Conservation (phyloP, 1,140 invertebrate genomes). For the Trichogramma pretiosum region DNA sequence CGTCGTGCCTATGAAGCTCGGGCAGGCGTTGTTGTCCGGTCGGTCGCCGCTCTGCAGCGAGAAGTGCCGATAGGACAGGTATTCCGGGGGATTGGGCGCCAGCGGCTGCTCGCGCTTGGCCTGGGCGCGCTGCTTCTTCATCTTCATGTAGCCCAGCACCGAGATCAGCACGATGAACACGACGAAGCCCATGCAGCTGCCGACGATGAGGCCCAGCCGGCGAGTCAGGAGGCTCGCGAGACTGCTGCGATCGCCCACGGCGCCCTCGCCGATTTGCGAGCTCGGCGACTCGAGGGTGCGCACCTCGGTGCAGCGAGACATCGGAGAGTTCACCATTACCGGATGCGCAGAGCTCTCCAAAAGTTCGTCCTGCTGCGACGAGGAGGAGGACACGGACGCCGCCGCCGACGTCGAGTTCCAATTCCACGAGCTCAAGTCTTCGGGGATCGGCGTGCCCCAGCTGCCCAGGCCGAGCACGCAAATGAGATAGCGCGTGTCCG, state of each 20-base stretch:
- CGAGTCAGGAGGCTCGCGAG: conserved; percentile 59
- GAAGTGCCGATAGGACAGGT: conserved; percentile 64
- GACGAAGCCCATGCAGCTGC: conserved; percentile 74
- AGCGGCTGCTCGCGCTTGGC: conserved; percentile 59
- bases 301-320: conserved; percentile 67
- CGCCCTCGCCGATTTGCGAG: conserved; percentile 51
- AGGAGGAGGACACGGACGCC: neutral
- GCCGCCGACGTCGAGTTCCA: conserved; percentile 43
- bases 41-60: conserved; percentile 48
- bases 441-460: conserved; percentile 45
- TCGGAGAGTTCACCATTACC: conserved; percentile 62
- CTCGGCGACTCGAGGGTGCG: conserved; percentile 64
- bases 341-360: conserved; percentile 50
- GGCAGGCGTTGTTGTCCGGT: conserved; percentile 37
- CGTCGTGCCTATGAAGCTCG: conserved; percentile 40
- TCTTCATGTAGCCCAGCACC: conserved; percentile 73
- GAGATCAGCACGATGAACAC: conserved; percentile 75
- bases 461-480: conserved; percentile 79
- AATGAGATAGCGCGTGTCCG: conserved; percentile 73
- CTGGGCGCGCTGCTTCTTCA: conserved; percentile 70
- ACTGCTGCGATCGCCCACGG: conserved; percentile 55
- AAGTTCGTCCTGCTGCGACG: conserved; percentile 43
- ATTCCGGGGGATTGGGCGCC: conserved; percentile 58
- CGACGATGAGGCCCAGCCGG: conserved; percentile 72
- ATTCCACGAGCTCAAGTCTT: conserved; percentile 34